A percentile compares a stretch with the other conserved stretches of the same genome.
Conservation (phyloP, 2,888 invertebrate species). For the Sminthurinus aureus region DNA sequence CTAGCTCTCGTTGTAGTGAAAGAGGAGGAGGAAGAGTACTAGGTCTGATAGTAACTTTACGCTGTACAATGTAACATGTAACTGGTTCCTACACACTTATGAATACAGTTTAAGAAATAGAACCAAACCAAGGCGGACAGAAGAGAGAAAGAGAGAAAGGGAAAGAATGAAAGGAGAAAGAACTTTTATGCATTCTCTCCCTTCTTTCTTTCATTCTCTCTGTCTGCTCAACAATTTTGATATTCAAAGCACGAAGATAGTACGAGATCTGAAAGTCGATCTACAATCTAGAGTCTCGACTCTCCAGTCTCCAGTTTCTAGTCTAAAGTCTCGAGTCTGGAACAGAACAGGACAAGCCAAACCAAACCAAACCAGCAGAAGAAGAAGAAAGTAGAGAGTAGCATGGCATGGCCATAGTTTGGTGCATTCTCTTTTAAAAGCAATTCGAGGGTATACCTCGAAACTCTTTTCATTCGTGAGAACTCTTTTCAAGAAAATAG, state of each 20-base stretch:
- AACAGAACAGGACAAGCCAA: background rate
- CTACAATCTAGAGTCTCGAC: background rate
- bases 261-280: constrained; percentile 40
- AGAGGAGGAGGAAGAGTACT: background rate
- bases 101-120: constrained; percentile 22
- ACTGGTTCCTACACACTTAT: background rate
- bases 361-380: background rate
- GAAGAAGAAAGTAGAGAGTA: background rate
- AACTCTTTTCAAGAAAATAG: constrained; percentile 15
- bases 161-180: constrained; percentile 3
- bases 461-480: constrained; percentile 28
- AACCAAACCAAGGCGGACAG: background rate
- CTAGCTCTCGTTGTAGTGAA: too few species aligned
- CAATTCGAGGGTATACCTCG: constrained; percentile 29
- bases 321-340: background rate
- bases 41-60: background rate
- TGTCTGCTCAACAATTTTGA: constrained; percentile 13
- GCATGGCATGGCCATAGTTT: constrained; percentile 11
- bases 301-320: background rate
- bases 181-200: constrained; percentile 17
- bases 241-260: constrained; percentile 37
- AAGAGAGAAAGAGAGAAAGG: background rate
- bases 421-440: constrained; percentile 30
- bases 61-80: background rate
- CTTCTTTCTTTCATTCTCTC: background rate